These are phyloP conservation scores for Rhagoletis zephyria DNA, from an alignment of 1,140 invertebrate species.

Conservation along the genomic window DNA sequence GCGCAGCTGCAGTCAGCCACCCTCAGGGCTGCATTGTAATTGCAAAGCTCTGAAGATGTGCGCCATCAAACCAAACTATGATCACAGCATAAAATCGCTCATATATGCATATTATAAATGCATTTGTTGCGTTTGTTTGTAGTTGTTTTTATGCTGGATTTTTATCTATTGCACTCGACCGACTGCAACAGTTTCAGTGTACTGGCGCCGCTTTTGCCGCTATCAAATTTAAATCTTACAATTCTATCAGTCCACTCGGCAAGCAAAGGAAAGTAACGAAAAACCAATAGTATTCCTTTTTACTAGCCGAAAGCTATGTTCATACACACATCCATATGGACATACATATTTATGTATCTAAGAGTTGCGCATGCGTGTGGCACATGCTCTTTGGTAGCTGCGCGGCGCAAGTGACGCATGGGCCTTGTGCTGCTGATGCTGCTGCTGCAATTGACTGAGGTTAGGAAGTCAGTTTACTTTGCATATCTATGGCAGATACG, in stretches of 20 bases:
- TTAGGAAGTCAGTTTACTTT: constrained; percentile 42
- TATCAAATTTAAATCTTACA: constrained; percentile 53
- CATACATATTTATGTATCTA: not conserved
- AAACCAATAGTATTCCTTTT: not conserved
- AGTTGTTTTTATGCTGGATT: constrained; percentile 26
- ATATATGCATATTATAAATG: constrained; percentile 37
- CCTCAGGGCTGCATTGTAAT: constrained; percentile 52
- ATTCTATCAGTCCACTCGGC: not conserved
- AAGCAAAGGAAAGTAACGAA: not conserved
- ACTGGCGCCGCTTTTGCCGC: constrained; percentile 48
- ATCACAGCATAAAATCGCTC: constrained; percentile 21
- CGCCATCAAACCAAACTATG: not conserved
- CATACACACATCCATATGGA: not conserved
- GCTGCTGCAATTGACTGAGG: not conserved
- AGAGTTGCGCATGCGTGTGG: constrained; percentile 33
- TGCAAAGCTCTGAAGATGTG: constrained; percentile 41
- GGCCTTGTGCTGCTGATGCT: not conserved
- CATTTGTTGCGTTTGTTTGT: constrained; percentile 27
- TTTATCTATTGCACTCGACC: constrained; percentile 24
- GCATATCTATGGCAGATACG: constrained; percentile 41
- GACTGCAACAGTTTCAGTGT: not conserved
- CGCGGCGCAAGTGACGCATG: not conserved
- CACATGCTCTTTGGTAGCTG: constrained; percentile 38
- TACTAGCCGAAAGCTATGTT: constrained; percentile 25
- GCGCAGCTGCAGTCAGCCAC: constrained; percentile 26